Base-by-base conservation (phyloP, 2,797 vertebrate species). In the Melanotaenia maccullochi region DNA sequence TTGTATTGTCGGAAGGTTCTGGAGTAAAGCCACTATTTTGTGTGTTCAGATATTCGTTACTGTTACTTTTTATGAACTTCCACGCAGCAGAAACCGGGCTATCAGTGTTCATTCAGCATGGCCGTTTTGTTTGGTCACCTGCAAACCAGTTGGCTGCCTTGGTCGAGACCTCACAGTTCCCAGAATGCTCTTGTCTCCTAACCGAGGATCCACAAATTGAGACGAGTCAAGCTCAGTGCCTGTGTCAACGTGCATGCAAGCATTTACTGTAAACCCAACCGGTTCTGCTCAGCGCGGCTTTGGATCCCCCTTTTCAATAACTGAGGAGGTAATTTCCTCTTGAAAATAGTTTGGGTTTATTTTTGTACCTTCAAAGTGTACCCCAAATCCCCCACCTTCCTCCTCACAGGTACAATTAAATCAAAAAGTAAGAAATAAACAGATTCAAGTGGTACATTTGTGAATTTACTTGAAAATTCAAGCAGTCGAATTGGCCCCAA, bases 191-290 rank as follows among this genome's bases (percentile, higher is more conserved):
- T 86, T 61, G 85, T 85, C 76, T 87, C 82, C 67, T 73, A 77
- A 83, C 84, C 62, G 81, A 91, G 82, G 87, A 91, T 82, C 87
- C 73, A 69, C 76, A 56, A 75, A 82, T 76, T 63, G 84, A 90
- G 85, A 83, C 86, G 85, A 88, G 82, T 92, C 88, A 75, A 91
- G 88, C 93, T 89, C 93, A 94, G 93, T 92, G 93, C 93, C 94
- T 93, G 92, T 92, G 89, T 92, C 87, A 79, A 82, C 86, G 73
- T 91, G 93, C 92, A 93, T 92, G 90, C 89, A 77, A 94, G 93
- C 90, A 87, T 92, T 92, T 84, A 75, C 71, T 81, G 85, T 76
- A 86, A 81, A 78, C 87, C 74, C 76, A 64, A 25, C 66, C 14
- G 59, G 78, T 81, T 91, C 83, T 87, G 76, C 86, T 89, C 83